Conservation (phyloP, 1,140 invertebrate genomes). For the Trichonephila clavata region DNA sequence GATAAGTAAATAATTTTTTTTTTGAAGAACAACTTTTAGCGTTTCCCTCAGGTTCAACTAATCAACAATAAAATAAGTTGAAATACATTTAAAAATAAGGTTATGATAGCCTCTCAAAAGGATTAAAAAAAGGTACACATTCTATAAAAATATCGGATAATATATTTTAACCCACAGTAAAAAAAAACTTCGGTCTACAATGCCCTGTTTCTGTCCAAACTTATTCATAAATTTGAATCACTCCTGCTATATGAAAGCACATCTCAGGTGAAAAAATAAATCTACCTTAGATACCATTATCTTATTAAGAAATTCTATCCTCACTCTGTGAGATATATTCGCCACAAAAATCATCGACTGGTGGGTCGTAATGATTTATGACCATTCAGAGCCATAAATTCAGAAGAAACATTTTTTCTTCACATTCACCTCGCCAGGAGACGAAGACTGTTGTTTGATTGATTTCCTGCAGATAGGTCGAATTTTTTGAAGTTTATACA, state of each 20-base stretch:
- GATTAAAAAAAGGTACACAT: too few species aligned
- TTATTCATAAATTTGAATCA: background rate
- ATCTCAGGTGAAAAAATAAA: background rate
- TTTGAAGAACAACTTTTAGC: too few species aligned
- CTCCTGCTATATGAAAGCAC: background rate
- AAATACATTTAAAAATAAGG: too few species aligned
- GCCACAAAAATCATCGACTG: slow-evolving; percentile 28
- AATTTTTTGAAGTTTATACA: slow-evolving; percentile 26
- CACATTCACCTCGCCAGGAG: slow-evolving; percentile 19
- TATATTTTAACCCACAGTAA: too few species aligned
- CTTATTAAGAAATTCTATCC: slow-evolving; percentile 42
- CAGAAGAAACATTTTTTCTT: slow-evolving; percentile 49
- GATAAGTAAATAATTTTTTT: too few species aligned
- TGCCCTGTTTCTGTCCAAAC: too few species aligned
- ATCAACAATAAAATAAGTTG: too few species aligned
- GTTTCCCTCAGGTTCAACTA: too few species aligned
- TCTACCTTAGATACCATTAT: slow-evolving; percentile 29
- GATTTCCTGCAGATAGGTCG: slow-evolving; percentile 38
- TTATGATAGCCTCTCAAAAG: too few species aligned
- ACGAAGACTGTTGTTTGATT: slow-evolving; percentile 48
- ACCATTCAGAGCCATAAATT: slow-evolving; percentile 58
- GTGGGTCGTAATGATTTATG: slow-evolving; percentile 64
- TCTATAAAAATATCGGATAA: too few species aligned
- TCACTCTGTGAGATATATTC: background rate
- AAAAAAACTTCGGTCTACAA: too few species aligned